Base-by-base conservation (phyloP, 2,888 invertebrate genomes). In the Tetramorium bicarinatum region DNA sequence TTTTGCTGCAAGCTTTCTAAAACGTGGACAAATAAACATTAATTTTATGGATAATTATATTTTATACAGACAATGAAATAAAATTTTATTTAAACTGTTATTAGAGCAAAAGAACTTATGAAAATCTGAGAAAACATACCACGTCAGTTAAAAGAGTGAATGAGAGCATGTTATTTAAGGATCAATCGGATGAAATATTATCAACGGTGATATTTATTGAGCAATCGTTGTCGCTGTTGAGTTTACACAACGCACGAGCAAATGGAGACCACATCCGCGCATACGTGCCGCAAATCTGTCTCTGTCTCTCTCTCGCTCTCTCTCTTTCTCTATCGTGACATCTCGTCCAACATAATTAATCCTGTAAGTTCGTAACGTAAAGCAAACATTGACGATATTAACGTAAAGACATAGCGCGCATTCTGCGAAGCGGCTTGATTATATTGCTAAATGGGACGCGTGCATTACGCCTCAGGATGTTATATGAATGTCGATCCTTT, bases 201-300 rank as follows among this genome's bases (percentile, higher is more conserved):
- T 49, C 52, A 54, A 69, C 54, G 81, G 69, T 83, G 83, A 74
- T 80, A 80, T 75, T 83, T 69, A 64, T 89, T 89, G 89, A 89
- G 86, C 87, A 89, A 86, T 56, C 64, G 49, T 86, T 71, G 81
- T 85, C 85, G 76, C 88, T 82, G 82, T 76, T 79, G 49, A 44
- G 74, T 18, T 79, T 79, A 29, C 7, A 59, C 69, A 59, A 71
- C 71, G 47, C 69, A 34, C 56, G 79, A 79, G 71, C 79, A 59
- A 71, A 79, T 47, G 79, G 2, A 25, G 25, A 13, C 69, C 54
- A 77, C 41, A 56, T 71, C 0, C 47, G 59, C 29, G 56, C 47
- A 25, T 41, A 56, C 21, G 59, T 41, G 66, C 29, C 71, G 21
- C 47, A 59, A 72, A 59, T 59, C 4, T 34, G 0, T 34, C 29